Conservation (phyloP, 2,113 vertebrate genomes). For the Vidua chalybeata region DNA sequence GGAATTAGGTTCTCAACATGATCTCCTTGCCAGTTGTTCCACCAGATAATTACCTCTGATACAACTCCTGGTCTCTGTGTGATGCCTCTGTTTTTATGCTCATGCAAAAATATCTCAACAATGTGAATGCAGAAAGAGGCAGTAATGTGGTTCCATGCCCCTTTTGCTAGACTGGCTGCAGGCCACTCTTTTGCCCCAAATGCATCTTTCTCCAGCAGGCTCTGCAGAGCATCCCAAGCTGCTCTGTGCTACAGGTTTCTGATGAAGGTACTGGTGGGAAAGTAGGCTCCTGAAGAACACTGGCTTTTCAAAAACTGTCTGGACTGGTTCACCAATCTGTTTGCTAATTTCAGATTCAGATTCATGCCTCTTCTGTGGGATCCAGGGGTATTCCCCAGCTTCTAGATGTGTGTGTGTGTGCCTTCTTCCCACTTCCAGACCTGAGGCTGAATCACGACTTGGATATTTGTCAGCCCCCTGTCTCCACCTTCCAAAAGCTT, state of each 20-base stretch:
- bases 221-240: not conserved
- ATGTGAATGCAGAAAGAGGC: not conserved
- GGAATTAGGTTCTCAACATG: not conserved
- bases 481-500: not conserved
- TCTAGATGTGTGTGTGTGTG: not conserved
- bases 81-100: not conserved
- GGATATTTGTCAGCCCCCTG: not conserved
- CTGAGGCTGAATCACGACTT: not conserved
- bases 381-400: not conserved
- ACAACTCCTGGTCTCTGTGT: not conserved
- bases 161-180: not conserved
- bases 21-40: not conserved
- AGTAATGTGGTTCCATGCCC: not conserved
- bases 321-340: not conserved
- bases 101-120: not conserved
- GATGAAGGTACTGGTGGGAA: not conserved
- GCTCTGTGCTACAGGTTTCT: not conserved
- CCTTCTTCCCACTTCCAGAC: not conserved
- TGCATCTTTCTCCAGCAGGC: not conserved
- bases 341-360: not conserved
- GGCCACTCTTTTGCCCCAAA: not conserved
- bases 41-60: not conserved
- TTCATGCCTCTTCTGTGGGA: not conserved
- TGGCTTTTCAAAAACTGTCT: not conserved
- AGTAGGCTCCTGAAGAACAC: not conserved